Base-by-base conservation (phyloP, 1,140 invertebrate genomes). In the Campoletis sonorensis region DNA sequence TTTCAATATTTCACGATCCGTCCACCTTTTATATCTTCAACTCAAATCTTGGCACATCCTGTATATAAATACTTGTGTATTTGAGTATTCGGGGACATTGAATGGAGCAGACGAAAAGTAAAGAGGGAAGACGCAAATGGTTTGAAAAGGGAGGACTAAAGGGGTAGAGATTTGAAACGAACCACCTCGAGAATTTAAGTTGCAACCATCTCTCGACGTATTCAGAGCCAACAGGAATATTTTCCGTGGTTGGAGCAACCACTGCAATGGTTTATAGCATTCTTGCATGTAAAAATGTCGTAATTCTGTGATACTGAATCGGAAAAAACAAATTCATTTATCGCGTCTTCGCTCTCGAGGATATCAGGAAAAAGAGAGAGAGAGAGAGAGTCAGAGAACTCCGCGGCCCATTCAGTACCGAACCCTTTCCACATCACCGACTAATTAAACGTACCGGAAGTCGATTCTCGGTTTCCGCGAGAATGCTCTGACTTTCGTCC, bases 91-190 rank as follows among this genome's bases (percentile, higher is more conserved):
- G 45, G 33, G 18, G 45, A 23, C 70, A 37, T 72, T 72, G 70
- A 72, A 72, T 33, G 70, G 45, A 4, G 33, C 70, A 72, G 33
- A 72, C 30, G 30, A 5, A 37, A n/a, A 72, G 10, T 16, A 27
- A 16, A 54, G 15, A 21, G 51, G 51, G 16, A 15, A 18, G 51
- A 54, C 18, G 3, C 4, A 58, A 58, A 58, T 1, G 1, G 54
- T 11, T 58, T 58, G 54, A n/a, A 58, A 58, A 58, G 21, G 13
- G 54, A 58, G 21, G 16, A 75, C 40, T 68, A 68, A 75, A 75
- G 67, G 73, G 81, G 80, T 72, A 67, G 72, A 67, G 70, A 73
- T 68, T 61, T 37, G 68, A 79, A 67, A 83, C 58, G 78, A 76
- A 70, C 54, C 15, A 58, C 54, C 54, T 18, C 54, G 18, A 13